A percentile compares a stretch with the other conserved stretches of the same genome.
These are phyloP conservation scores for Macropis europaea DNA, from an alignment of 2,888 invertebrate genomes.

Conservation along the genomic window DNA sequence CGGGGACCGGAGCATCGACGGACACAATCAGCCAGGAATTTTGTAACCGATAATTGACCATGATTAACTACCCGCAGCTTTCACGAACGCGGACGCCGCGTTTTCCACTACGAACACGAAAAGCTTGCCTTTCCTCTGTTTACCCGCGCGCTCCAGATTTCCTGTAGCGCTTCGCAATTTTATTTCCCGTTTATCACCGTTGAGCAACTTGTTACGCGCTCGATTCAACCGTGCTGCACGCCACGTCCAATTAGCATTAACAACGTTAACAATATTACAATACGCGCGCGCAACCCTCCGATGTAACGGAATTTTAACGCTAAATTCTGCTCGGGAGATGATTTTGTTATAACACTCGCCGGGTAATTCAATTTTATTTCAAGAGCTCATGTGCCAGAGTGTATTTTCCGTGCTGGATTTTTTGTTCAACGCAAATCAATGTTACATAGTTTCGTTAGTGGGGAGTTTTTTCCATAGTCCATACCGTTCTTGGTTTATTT, in stretches of 20 bases:
- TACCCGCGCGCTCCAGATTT: constrained; percentile 2
- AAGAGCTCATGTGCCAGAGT: too few relatives aligned
- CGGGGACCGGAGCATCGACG: background rate
- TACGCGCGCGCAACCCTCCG: too few relatives aligned
- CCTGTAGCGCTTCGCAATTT: constrained; percentile 19
- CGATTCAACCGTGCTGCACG: background rate
- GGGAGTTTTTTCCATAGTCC: too few relatives aligned
- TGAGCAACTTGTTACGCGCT: constrained; percentile 34
- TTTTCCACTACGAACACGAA: background rate
- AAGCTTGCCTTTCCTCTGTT: too few relatives aligned
- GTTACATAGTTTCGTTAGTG: too few relatives aligned
- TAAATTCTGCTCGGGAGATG: background rate
- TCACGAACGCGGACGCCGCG: background rate
- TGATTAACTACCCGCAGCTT: constrained; percentile 20
- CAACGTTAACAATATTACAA: constrained; percentile 33
- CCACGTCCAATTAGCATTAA: constrained; percentile 21
- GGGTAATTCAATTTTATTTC: constrained; percentile 16
- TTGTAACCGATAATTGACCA: constrained; percentile 7
- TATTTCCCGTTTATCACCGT: constrained; percentile 40
- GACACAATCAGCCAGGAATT: constrained; percentile 8
- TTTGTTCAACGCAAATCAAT: too few relatives aligned
- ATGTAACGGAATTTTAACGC: constrained; percentile 27
- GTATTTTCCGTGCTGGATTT: too few relatives aligned
- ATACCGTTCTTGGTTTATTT: too few relatives aligned
- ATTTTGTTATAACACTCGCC: constrained; percentile 1